Conservation (phyloP, 2,797 vertebrate genomes). For the Carcharodon carcharias region DNA sequence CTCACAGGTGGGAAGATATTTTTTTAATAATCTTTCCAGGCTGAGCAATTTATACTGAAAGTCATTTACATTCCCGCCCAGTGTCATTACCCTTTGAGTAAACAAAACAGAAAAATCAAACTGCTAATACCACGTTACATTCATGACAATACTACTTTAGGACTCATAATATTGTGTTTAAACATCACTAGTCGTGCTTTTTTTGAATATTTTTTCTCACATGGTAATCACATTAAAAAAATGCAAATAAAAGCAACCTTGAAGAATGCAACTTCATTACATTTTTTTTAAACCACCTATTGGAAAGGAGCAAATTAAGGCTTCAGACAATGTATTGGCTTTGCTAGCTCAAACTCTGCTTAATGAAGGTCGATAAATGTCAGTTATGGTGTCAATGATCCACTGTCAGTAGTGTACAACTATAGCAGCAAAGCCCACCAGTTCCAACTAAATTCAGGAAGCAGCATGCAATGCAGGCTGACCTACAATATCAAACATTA, state of each 20-base stretch:
- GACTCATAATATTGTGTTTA: conserved; percentile 13
- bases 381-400: neutral
- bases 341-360: neutral
- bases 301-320: conserved; percentile 4
- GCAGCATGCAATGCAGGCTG: neutral
- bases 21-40: neutral
- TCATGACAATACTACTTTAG: conserved; percentile 14
- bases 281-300: neutral
- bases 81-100: conserved; percentile 18
- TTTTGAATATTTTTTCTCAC: neutral
- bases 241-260: conserved; percentile 5
- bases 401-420: neutral
- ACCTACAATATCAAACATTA: neutral
- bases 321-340: neutral
- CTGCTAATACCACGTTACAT: neutral
- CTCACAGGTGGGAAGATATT: neutral
- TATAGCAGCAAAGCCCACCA: neutral
- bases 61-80: neutral
- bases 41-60: neutral
- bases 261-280: neutral
- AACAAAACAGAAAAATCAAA: conserved; percentile 3
- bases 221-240: conserved; percentile 28
- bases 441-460: conserved; percentile 17
- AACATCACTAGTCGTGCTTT: neutral
- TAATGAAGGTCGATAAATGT: neutral